Evolutionary conservation across 2,888 invertebrate species (phyloP).

Genomic region (Metallyticus violacea): DNA sequence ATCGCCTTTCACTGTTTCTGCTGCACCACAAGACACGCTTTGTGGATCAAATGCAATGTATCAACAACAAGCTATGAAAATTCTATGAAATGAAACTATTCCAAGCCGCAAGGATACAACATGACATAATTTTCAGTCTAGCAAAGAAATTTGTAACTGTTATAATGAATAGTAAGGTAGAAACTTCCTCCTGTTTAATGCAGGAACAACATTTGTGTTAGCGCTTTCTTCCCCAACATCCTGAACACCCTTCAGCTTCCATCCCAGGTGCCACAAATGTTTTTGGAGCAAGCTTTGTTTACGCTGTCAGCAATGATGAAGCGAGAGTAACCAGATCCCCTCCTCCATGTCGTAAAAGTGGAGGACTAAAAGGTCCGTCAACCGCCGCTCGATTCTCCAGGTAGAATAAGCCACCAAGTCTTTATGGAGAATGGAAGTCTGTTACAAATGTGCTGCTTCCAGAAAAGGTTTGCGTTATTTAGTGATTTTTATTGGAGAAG

Average conservation of each 20-base stretch:
- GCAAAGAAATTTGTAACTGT: not conserved
- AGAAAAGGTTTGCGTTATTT: too few species aligned
- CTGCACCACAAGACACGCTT: not conserved
- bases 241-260: not conserved
- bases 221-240: too few species aligned
- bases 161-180: not conserved
- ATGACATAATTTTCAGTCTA: not conserved
- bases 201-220: not conserved
- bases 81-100: too few species aligned
- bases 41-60: not conserved
- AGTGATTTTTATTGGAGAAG: too few species aligned
- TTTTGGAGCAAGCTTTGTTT: not conserved
- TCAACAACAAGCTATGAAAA: not conserved
- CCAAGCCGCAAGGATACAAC: not conserved
- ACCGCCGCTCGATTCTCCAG: not conserved
- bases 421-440: not conserved
- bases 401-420: not conserved
- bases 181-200: not conserved
- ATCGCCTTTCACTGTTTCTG: too few species aligned
- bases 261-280: not conserved
- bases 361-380: not conserved
- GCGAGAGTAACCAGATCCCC: not conserved
- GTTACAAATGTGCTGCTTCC: not conserved
- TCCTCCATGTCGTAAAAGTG: not conserved
- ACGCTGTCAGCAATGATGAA: not conserved